Evolutionary conservation across 2,888 invertebrate genomes (phyloP).

Genomic region (Ypsolopha scabrella): DNA sequence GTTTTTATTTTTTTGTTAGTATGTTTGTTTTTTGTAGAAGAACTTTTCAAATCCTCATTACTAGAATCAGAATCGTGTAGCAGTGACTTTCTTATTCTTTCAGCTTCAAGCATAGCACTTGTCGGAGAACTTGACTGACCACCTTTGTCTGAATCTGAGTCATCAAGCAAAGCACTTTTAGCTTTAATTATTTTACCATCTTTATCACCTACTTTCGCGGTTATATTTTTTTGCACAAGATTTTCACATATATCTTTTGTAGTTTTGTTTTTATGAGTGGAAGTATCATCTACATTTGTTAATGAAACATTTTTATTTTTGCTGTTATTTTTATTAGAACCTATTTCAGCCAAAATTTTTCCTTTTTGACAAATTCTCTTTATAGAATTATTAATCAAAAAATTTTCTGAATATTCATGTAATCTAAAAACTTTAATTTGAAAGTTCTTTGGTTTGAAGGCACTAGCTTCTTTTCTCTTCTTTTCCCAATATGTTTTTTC

Average conservation of each 20-base stretch:
- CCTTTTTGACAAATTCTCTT: conserved; percentile 30
- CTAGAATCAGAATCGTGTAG: background rate
- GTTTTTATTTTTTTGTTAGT: background rate
- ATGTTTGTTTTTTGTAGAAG: background rate
- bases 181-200: conserved; percentile 13
- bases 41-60: no score
- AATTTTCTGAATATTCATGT: conserved; percentile 27
- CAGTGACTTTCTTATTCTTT: background rate
- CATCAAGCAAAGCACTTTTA: conserved; percentile 16
- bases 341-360: background rate
- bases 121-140: background rate
- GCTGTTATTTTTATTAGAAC: background rate
- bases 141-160: conserved; percentile 9
- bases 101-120: background rate
- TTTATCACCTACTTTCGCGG: no score
- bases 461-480: conserved; percentile 30
- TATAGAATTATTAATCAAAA: conserved; percentile 28
- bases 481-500: conserved; percentile 17
- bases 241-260: background rate
- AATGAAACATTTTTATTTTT: conserved; percentile 18
- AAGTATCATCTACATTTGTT: conserved; percentile 3
- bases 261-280: conserved; percentile 1
- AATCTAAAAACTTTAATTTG: conserved; percentile 28
- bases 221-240: no score
- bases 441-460: conserved; percentile 41